These are phyloP conservation scores for Carabus problematicus DNA, from an alignment of 2,888 invertebrate genomes.

Conservation along the genomic window DNA sequence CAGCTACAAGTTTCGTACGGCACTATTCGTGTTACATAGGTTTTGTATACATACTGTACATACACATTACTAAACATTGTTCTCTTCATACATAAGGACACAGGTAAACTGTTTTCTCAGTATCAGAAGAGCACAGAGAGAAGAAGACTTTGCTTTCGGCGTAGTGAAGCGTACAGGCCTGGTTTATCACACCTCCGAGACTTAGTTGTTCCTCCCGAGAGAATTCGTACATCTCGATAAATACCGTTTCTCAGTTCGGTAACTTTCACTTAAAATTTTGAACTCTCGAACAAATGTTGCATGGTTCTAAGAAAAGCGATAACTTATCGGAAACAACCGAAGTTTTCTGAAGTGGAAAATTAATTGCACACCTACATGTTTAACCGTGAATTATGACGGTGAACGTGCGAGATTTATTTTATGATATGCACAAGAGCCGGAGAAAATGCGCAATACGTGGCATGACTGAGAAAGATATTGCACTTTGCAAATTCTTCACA, in stretches of 20 bases:
- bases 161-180: background rate
- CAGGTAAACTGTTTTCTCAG: constrained; percentile 9
- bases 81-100: too few species aligned
- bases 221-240: constrained; percentile 30
- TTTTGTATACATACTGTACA: too few species aligned
- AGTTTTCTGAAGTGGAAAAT: constrained; percentile 39
- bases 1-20: too few species aligned
- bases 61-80: too few species aligned
- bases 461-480: too few species aligned
- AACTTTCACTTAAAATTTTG: constrained; percentile 41
- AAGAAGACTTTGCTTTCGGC: constrained; percentile 9
- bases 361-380: constrained; percentile 40
- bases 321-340: constrained; percentile 37
- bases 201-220: constrained; percentile 15
- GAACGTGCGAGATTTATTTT: constrained; percentile 15
- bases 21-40: too few species aligned
- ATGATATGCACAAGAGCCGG: background rate
- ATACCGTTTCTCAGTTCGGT: constrained; percentile 35
- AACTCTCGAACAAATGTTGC: constrained; percentile 34
- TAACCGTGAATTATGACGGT: constrained; percentile 20
- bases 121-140: background rate
- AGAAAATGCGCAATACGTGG: background rate
- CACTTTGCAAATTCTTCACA: too few species aligned
- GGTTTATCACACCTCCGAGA: constrained; percentile 19
- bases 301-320: constrained; percentile 32